phyloP scores from a whole-genome alignment of 1,140 invertebrate species.

The Platorchestia sp. region DNA sequence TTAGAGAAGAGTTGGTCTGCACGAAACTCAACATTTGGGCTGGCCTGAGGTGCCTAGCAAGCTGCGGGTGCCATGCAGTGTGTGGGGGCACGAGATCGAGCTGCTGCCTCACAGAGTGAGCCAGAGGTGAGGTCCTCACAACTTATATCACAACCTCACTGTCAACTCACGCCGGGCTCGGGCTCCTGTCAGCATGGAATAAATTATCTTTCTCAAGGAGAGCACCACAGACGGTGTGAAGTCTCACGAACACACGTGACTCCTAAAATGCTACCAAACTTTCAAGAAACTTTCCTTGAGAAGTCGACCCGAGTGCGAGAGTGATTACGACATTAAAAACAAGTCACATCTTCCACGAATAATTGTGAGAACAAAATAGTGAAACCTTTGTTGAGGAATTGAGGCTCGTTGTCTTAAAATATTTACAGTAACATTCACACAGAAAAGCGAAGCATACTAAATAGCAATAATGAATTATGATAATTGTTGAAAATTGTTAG shows the following conservation, averaged over 20 bases:
- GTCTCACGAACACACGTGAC: not conserved
- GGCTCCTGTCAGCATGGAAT: conserved; percentile 19
- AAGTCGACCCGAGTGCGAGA: not conserved
- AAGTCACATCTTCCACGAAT: not conserved
- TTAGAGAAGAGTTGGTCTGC: not conserved
- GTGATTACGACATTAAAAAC: not conserved
- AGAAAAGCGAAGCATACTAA: not conserved
- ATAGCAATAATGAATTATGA: not conserved
- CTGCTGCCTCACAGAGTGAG: not conserved
- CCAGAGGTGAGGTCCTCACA: not conserved
- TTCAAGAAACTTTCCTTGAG: not conserved
- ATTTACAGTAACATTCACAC: not conserved
- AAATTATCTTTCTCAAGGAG: not conserved
- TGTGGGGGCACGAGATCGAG: not conserved
- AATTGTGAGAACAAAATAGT: not conserved
- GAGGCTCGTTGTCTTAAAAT: not conserved
- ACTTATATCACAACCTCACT: not conserved
- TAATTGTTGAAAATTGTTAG: not conserved
- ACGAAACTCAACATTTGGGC: not conserved
- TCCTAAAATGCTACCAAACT: not conserved
- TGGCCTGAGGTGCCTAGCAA: not conserved
- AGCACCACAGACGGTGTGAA: not conserved
- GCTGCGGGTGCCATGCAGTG: not conserved
- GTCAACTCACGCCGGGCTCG: not conserved
- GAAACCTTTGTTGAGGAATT: not conserved